Percentiles rank a stretch among this genome's conserved stretches.
phyloP scores from a whole-genome alignment of 2,797 vertebrate genomes.

The Borostomias antarcticus region DNA sequence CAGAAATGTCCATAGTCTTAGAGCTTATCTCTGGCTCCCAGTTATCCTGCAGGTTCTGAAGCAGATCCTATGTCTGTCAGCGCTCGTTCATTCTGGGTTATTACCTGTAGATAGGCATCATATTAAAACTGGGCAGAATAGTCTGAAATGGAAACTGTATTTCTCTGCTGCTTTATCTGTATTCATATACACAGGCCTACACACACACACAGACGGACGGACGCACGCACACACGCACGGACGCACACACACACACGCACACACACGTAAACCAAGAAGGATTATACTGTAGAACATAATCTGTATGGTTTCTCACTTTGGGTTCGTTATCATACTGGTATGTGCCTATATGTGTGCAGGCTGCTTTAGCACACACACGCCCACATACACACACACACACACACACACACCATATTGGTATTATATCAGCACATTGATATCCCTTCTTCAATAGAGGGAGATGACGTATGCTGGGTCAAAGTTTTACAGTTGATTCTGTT shows the following conservation, averaged over 20 bases:
- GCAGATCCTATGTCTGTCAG: conserved; percentile 37
- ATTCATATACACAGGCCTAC: background rate
- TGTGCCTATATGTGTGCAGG: too few species aligned
- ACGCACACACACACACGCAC: conserved; percentile 22
- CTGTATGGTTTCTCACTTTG: too few species aligned
- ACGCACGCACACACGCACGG: conserved; percentile 20
- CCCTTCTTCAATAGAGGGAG: too few species aligned
- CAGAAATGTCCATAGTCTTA: conserved; percentile 41
- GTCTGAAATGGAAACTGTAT: conserved; percentile 29
- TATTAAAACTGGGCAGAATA: conserved; percentile 39
- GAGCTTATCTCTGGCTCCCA: conserved; percentile 30
- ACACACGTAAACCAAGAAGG: too few species aligned
- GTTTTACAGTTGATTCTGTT: background rate
- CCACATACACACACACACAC: conserved; percentile 24
- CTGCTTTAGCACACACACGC: conserved; percentile 40
- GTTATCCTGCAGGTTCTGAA: conserved; percentile 35
- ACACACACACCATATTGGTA: background rate
- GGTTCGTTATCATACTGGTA: too few species aligned
- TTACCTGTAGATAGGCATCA: conserved; percentile 40
- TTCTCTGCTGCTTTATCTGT: conserved; percentile 30
- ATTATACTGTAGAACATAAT: too few species aligned
- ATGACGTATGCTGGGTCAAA: background rate
- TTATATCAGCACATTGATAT: too few species aligned
- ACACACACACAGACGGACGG: conserved; percentile 8
- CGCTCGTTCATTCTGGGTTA: conserved; percentile 39